phyloP scores from a whole-genome alignment of 2,113 vertebrate species.

The Tachysurus fulvidraco region DNA sequence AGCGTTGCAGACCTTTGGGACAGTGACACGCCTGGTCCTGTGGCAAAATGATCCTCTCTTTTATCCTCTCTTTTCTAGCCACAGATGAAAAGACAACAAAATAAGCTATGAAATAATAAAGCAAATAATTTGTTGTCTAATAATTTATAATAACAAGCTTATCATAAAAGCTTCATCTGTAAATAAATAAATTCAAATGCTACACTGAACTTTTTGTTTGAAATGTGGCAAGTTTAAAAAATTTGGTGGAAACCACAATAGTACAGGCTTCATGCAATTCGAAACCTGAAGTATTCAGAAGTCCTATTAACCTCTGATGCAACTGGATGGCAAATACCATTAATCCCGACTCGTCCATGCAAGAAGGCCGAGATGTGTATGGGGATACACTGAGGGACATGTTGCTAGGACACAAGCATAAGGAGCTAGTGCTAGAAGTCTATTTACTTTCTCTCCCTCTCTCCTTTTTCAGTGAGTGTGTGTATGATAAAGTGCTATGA shows the following conservation, averaged over 20 bases:
- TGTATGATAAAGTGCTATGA: constrained; percentile 72
- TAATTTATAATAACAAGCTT: not conserved
- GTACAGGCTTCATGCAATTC: constrained; percentile 6
- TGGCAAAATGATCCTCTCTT: constrained; percentile 70
- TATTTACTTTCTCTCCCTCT: constrained; percentile 51
- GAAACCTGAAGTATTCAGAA: constrained; percentile 46
- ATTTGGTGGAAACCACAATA: constrained; percentile 24
- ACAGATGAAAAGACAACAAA: not conserved
- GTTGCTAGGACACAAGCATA: constrained; percentile 65
- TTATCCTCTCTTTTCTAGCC: not conserved
- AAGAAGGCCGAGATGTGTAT: constrained; percentile 33
- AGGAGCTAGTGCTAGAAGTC: constrained; percentile 55
- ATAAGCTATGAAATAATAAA: not conserved
- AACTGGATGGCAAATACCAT: constrained; percentile 51
- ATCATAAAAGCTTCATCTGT: not conserved
- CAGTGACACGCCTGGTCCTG: constrained; percentile 76
- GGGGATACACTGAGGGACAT: constrained; percentile 55
- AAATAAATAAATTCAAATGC: not conserved
- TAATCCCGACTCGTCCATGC: constrained; percentile 38
- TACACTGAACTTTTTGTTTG: not conserved
- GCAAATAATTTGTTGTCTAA: not conserved
- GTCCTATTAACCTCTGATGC: constrained; percentile 49
- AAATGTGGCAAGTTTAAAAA: not conserved
- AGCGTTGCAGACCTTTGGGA: constrained; percentile 77
- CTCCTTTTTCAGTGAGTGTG: constrained; percentile 43